phyloP scores from a whole-genome alignment of 2,113 vertebrate genomes.

The Tretioscincus oriximinensis region DNA sequence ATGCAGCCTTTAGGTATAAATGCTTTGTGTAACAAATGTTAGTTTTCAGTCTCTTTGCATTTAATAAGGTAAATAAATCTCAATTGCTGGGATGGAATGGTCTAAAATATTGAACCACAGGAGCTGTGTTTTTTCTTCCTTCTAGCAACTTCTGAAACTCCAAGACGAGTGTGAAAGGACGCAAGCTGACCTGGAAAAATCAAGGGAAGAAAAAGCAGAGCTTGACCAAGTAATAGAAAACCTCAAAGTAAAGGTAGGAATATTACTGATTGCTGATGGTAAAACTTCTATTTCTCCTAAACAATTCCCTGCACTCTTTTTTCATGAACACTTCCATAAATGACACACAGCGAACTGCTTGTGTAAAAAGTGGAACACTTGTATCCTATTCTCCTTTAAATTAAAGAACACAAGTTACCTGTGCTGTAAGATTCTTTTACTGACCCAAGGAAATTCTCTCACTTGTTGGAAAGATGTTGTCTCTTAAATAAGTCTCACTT shows the following conservation, averaged over 20 bases:
- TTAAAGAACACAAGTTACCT: too few relatives aligned
- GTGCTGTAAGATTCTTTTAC: too few relatives aligned
- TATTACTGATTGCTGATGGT: not conserved
- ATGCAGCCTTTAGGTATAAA: too few relatives aligned
- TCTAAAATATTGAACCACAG: not conserved
- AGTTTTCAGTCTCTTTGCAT: too few relatives aligned
- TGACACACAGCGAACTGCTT: not conserved
- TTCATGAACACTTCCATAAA: not conserved
- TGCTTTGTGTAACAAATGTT: too few relatives aligned
- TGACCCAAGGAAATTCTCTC: too few relatives aligned
- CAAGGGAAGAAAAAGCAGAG: constrained; percentile 87
- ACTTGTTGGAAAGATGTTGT: too few relatives aligned
- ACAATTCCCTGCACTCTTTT: not conserved
- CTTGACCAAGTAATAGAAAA: constrained; percentile 84
- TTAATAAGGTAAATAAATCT: too few relatives aligned
- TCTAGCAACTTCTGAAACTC: constrained; percentile 90
- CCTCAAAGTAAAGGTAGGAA: constrained; percentile 83
- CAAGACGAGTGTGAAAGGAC: constrained; percentile 90
- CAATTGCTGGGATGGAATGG: not conserved
- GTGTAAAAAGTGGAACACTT: too few relatives aligned
- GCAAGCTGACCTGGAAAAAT: constrained; percentile 87
- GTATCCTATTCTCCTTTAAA: too few relatives aligned
- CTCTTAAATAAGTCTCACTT: too few relatives aligned
- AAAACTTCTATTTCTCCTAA: not conserved
- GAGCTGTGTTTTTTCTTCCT: constrained; percentile 33